Evolutionary conservation across 2,888 invertebrate species (phyloP), one percentile per base, ranked within the genome.

Genomic region (Calameuta pallipes): DNA sequence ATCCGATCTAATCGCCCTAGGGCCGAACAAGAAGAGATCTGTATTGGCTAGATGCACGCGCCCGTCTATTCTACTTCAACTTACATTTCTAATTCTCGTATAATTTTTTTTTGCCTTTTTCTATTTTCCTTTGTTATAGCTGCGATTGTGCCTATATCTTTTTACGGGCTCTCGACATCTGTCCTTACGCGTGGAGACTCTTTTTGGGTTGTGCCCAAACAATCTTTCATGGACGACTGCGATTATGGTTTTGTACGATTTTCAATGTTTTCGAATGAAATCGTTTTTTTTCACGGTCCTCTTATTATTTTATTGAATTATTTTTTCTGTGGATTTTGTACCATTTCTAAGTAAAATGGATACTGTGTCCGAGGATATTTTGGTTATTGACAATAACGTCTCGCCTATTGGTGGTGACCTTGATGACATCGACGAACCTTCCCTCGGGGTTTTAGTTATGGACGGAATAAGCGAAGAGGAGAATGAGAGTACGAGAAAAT

Each of bases 1-100:
- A 82, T 83, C 84, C 83, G 84, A 84, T 86, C 85, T 87, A 87
- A 87, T 87, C 86, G 85, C 85, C 84, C 84, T 83, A 85, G 87
- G 87, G 85, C 84, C 37, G 74, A 12, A 74, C 37, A 35, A 34
- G 37, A 34, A 36, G 74, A 74, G 74, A 74, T 74, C 74, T 74
- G 74, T 74, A 74, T 74, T 74, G 74, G 74, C 34, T 74, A 74
- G 74, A 71, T 34, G 34, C 74, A 34, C 74, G 74, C 74, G 74
- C 74, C 74, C 35, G 33, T 35, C 36, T 6, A 30, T 34, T 36
- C 35, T 36, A 30, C n/a, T n/a, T 74, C 37, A 23, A 30, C 30
- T 34, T 71, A n/a, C 9, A 1, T 12, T 34, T 71, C 4, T 31
- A 56, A 56, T 56, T 56, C 56, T 56, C 9, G 0, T 56, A 0